Conservation (phyloP, 2,797 vertebrate species). For the Alosa sapidissima region DNA sequence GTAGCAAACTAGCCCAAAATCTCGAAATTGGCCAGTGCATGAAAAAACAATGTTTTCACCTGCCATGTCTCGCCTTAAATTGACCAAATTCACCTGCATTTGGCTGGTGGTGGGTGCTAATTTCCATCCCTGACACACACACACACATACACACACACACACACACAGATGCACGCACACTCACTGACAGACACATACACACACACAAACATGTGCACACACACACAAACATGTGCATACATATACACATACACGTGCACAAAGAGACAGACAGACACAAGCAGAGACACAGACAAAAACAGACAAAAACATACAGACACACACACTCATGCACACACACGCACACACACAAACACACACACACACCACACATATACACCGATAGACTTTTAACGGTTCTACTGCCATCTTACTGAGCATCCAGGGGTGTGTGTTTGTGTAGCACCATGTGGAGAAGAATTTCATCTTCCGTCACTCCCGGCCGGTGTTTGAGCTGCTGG, state of each 20-base stretch:
- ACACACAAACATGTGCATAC: conserved; percentile 43
- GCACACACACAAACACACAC: conserved; percentile 43
- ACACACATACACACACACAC: conserved; percentile 39
- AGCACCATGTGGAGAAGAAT: conserved; percentile 59
- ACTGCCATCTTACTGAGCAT: conserved; percentile 58
- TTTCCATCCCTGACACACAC: not conserved
- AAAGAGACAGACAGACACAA: not conserved
- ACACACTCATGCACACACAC: conserved; percentile 40
- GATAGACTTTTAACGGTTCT: conserved; percentile 50
- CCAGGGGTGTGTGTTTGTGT: conserved; percentile 42
- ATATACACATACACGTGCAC: conserved; percentile 1
- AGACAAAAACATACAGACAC: conserved; percentile 46
- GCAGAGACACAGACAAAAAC: conserved; percentile 8
- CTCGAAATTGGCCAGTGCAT: too few species aligned
- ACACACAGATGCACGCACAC: not conserved
- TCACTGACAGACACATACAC: not conserved
- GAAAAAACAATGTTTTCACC: too few species aligned
- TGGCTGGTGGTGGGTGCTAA: too few species aligned
- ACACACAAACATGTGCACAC: conserved; percentile 59
- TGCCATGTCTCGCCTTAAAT: too few species aligned
- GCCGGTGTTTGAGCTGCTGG: conserved; percentile 61
- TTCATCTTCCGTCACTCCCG: conserved; percentile 57
- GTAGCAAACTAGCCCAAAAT: too few species aligned
- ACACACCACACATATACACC: conserved; percentile 25
- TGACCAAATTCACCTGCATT: too few species aligned